phyloP scores from a whole-genome alignment of 2,113 vertebrate genomes.

The Microtus oregoni region DNA sequence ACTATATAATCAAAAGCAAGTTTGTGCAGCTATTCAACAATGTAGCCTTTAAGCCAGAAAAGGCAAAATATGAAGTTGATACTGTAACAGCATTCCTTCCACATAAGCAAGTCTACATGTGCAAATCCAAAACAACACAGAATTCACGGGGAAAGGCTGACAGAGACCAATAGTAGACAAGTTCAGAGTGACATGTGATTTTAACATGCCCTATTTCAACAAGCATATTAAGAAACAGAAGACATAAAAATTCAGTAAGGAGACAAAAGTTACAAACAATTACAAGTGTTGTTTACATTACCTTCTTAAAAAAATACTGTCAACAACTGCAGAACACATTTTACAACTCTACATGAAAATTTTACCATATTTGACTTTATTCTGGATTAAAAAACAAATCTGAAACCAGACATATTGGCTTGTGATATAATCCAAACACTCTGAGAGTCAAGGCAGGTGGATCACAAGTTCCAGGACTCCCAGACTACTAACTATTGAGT shows the following conservation, averaged over 20 bases:
- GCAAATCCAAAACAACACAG: background rate
- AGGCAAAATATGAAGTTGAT: background rate
- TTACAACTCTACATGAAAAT: background rate
- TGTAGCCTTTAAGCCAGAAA: background rate
- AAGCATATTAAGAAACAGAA: constrained; percentile 1
- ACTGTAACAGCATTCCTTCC: background rate
- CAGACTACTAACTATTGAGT: too few species aligned
- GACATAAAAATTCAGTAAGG: background rate
- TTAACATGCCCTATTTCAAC: background rate
- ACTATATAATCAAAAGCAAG: background rate
- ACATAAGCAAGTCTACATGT: background rate
- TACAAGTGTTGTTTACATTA: background rate
- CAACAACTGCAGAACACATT: background rate
- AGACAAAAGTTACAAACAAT: constrained; percentile 6
- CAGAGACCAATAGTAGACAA: background rate
- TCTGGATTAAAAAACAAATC: background rate
- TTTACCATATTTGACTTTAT: background rate
- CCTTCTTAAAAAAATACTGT: background rate
- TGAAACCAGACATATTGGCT: background rate
- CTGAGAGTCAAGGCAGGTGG: background rate
- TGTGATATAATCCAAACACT: background rate
- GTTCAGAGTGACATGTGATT: background rate
- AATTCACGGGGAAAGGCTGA: constrained; percentile 29
- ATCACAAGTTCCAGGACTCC: background rate
- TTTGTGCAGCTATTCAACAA: background rate